Evolutionary conservation across 1,140 invertebrate species (phyloP).

Genomic region (Sitobion miscanthi): DNA sequence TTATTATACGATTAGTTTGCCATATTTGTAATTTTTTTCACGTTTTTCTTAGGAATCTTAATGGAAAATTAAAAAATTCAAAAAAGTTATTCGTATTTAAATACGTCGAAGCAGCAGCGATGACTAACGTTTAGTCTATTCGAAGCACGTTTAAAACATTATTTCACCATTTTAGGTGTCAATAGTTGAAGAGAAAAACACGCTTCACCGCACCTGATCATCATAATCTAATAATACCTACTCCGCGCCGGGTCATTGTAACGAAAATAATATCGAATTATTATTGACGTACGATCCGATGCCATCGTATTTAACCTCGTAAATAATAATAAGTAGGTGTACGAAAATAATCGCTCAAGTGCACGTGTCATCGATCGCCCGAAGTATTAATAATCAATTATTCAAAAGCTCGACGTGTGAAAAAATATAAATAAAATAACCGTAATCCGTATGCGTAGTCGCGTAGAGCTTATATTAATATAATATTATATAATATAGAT

Average conservation of each 20-base stretch:
- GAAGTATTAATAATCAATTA: neutral
- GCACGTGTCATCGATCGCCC: neutral
- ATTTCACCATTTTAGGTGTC: neutral
- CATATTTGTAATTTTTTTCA: neutral
- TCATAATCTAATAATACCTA: constrained; percentile 3
- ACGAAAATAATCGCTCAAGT: neutral
- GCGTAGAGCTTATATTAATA: neutral
- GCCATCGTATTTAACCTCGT: neutral
- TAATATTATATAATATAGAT: neutral
- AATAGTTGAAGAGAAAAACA: neutral
- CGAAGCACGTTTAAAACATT: neutral
- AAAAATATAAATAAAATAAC: neutral
- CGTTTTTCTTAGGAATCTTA: neutral
- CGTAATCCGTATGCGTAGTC: no score
- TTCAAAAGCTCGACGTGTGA: neutral
- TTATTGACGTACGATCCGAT: neutral
- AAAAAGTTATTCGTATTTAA: neutral
- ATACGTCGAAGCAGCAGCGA: neutral
- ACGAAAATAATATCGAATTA: neutral
- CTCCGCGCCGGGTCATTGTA: neutral
- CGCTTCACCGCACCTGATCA: neutral
- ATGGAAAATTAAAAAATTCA: neutral
- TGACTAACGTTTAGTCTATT: neutral
- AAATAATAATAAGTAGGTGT: neutral
- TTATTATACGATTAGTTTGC: neutral